phyloP scores from a whole-genome alignment of 2,888 invertebrate species.

The Eremobia ochroleuca region DNA sequence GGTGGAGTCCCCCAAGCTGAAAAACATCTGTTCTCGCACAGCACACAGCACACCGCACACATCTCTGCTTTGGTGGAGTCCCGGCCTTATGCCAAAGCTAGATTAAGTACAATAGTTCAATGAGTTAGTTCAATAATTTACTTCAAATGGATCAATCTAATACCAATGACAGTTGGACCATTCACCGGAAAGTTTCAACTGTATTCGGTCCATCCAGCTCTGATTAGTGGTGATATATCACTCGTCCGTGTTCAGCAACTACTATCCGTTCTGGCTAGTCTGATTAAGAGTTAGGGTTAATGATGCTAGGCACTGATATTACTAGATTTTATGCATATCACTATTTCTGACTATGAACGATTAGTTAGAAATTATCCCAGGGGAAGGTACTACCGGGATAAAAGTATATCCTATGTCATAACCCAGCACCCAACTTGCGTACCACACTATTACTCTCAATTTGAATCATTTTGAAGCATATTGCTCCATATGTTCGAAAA shows the following conservation, averaged over 20 bases:
- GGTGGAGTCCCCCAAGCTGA: no score
- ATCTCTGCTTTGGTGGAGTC: no score
- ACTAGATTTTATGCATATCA: not conserved
- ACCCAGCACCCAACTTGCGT: no score
- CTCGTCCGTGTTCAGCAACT: conserved; percentile 9
- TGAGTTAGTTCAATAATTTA: conserved; percentile 28
- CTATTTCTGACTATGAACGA: not conserved
- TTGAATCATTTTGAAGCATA: no score
- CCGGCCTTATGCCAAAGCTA: not conserved
- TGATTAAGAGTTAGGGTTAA: not conserved
- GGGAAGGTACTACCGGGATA: no score
- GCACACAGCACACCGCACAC: no score
- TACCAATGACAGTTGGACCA: conserved; percentile 33
- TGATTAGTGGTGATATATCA: conserved; percentile 50
- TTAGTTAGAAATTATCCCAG: not conserved
- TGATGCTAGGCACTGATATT: not conserved
- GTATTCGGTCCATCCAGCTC: conserved; percentile 24
- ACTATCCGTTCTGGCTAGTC: not conserved
- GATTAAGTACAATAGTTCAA: conserved; percentile 11
- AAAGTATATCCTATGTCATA: no score
- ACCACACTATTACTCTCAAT: no score
- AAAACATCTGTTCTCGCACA: no score
- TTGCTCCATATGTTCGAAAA: no score
- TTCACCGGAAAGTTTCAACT: conserved; percentile 38
- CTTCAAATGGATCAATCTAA: conserved; percentile 47